Evolutionary conservation across 23 tunicate genomes (phyloP).

Genomic region (Phallusia fumigata): DNA sequence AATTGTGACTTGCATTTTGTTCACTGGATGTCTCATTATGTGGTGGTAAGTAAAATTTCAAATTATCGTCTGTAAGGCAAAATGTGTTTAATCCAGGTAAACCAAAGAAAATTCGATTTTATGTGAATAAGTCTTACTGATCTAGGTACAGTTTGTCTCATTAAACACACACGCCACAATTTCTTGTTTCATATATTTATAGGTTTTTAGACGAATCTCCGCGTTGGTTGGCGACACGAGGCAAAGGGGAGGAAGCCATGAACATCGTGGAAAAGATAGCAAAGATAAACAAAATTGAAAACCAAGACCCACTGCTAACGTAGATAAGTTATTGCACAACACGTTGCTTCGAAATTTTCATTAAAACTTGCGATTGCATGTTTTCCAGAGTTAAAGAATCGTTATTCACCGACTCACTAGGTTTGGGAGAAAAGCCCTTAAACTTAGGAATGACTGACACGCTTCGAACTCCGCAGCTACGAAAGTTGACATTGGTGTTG

Average conservation of each 20-base stretch:
- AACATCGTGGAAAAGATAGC: neutral
- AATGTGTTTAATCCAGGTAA: too few relatives aligned
- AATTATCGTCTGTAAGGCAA: too few relatives aligned
- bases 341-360: too few relatives aligned
- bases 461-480: neutral
- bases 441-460: conserved; percentile 13
- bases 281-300: neutral
- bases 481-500: neutral
- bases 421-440: too few relatives aligned
- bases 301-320: neutral
- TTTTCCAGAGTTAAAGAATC: too few relatives aligned
- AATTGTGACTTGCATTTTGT: neutral
- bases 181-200: too few relatives aligned
- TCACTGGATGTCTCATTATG: neutral
- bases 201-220: neutral
- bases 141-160: too few relatives aligned
- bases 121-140: too few relatives aligned
- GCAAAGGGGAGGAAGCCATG: neutral
- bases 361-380: too few relatives aligned
- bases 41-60: neutral
- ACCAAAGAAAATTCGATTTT: too few relatives aligned
- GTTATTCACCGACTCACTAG: too few relatives aligned
- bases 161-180: too few relatives aligned
- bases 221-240: neutral
- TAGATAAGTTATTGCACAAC: neutral